These are phyloP conservation scores for Campoletis raptor DNA, from an alignment of 2,888 invertebrate species.

Conservation along the genomic window DNA sequence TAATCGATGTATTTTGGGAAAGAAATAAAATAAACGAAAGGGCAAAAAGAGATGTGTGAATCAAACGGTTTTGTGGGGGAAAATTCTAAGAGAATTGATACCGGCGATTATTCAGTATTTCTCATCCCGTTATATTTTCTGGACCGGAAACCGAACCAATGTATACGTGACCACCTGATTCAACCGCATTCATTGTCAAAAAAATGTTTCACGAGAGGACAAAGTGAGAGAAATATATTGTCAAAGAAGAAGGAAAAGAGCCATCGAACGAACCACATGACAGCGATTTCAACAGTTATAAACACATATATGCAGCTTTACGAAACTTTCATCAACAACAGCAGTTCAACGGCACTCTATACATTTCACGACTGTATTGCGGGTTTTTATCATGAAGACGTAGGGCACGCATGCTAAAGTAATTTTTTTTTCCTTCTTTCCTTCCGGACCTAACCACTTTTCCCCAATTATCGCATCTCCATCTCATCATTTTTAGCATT, in stretches of 20 bases:
- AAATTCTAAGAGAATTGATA: slow-evolving; percentile 36
- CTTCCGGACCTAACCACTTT: slow-evolving; percentile 33
- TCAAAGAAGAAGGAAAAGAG: slow-evolving; percentile 59
- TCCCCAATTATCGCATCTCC: slow-evolving; percentile 79
- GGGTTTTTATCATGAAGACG: slow-evolving; percentile 33
- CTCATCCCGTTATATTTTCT: slow-evolving; percentile 51
- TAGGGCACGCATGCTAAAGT: slow-evolving; percentile 55
- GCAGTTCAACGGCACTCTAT: slow-evolving; percentile 44
- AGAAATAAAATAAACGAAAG: slow-evolving; percentile 27
- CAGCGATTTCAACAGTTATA: slow-evolving; percentile 61
- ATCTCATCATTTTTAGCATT: slow-evolving; percentile 77
- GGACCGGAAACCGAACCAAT: slow-evolving; percentile 80
- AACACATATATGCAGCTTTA: slow-evolving; percentile 4
- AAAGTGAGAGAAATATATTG: slow-evolving; percentile 42
- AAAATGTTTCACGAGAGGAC: slow-evolving; percentile 45
- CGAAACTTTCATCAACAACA: slow-evolving; percentile 49
- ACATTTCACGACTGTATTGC: slow-evolving; percentile 44
- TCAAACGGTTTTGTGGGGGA: slow-evolving; percentile 31
- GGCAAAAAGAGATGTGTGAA: slow-evolving; percentile 12
- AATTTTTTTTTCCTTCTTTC: slow-evolving; percentile 19
- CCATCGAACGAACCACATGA: slow-evolving; percentile 66
- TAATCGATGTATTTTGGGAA: slow-evolving; percentile 38
- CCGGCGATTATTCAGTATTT: slow-evolving; percentile 42
- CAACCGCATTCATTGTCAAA: slow-evolving; percentile 54
- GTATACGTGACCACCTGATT: slow-evolving; percentile 65